Conservation (phyloP, 2,113 vertebrate species). For the Leucopsar rothschildi region DNA sequence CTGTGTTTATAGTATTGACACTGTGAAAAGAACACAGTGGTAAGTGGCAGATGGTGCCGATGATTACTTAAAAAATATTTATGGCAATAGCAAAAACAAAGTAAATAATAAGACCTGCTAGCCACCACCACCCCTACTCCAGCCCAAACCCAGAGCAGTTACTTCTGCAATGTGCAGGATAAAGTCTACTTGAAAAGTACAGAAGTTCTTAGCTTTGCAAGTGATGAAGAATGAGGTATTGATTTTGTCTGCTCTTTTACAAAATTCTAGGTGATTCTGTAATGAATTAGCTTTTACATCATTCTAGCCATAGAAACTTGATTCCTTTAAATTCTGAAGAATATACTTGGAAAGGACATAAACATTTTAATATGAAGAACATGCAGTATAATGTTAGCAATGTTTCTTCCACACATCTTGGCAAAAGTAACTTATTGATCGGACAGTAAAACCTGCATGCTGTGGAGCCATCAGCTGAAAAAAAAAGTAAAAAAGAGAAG, state of each 20-base stretch:
- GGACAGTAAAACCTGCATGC: not conserved
- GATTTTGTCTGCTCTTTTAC: not conserved
- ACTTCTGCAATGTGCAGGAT: not conserved
- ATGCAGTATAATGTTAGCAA: not conserved
- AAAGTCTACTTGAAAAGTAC: not conserved
- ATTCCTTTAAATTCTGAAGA: not conserved
- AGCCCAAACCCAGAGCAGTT: not conserved
- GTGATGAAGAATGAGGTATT: not conserved
- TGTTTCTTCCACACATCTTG: not conserved
- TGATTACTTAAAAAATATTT: constrained; percentile 57
- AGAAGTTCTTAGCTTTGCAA: not conserved
- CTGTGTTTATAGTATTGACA: constrained; percentile 57
- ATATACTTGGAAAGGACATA: not conserved
- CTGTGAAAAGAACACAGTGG: constrained; percentile 47
- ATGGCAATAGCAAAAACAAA: constrained; percentile 52
- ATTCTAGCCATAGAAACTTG: not conserved
- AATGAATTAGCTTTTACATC: not conserved
- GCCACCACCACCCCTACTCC: not conserved
- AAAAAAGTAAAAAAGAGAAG: not conserved
- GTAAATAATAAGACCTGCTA: not conserved
- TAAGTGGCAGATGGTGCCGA: constrained; percentile 45
- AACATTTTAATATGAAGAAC: not conserved
- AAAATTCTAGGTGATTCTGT: not conserved
- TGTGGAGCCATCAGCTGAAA: not conserved
- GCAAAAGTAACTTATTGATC: not conserved